Evolutionary conservation across 2,797 vertebrate genomes (phyloP).

Genomic region (Onychomys torridus): DNA sequence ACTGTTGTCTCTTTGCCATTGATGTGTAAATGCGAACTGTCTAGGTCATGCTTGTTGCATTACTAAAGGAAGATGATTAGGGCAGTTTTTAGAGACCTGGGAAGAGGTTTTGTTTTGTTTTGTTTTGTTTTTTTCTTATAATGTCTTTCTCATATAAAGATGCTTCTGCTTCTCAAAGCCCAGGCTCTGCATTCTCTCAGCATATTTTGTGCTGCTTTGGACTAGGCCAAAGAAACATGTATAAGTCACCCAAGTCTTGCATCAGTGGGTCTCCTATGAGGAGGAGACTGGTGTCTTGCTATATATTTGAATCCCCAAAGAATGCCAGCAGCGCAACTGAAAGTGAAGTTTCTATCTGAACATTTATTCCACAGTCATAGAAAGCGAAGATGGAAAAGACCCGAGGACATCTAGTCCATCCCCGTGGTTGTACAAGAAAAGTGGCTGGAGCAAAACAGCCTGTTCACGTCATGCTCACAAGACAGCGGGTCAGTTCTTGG

Average conservation of each 20-base stretch:
- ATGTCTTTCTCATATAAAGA: neutral
- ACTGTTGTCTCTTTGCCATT: neutral
- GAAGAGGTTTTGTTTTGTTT: neutral
- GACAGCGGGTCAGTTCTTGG: slow-evolving; percentile 75
- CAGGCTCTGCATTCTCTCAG: neutral
- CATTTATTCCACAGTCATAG: slow-evolving; percentile 85
- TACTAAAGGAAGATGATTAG: neutral
- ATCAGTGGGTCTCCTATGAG: neutral
- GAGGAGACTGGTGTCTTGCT: neutral
- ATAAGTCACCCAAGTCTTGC: neutral
- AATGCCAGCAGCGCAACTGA: slow-evolving; percentile 18
- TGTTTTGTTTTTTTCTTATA: neutral
- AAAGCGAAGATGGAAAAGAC: slow-evolving; percentile 83
- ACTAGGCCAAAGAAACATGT: neutral
- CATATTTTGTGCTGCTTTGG: neutral
- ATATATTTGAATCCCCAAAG: slow-evolving; percentile 20
- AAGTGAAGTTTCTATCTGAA: slow-evolving; percentile 79
- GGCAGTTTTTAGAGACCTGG: slow-evolving; percentile 8
- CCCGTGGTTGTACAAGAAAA: slow-evolving; percentile 77
- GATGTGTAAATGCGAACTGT: neutral
- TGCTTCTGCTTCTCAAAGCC: neutral
- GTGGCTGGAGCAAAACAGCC: slow-evolving; percentile 79
- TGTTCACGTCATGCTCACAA: slow-evolving; percentile 78
- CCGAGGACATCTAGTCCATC: slow-evolving; percentile 75
- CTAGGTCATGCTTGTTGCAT: neutral